A percentile compares a stretch with the other conserved stretches of the same genome.
These are phyloP conservation scores for Micronycteris hirsuta DNA, from an alignment of 2,113 vertebrate species.

Conservation along the genomic window DNA sequence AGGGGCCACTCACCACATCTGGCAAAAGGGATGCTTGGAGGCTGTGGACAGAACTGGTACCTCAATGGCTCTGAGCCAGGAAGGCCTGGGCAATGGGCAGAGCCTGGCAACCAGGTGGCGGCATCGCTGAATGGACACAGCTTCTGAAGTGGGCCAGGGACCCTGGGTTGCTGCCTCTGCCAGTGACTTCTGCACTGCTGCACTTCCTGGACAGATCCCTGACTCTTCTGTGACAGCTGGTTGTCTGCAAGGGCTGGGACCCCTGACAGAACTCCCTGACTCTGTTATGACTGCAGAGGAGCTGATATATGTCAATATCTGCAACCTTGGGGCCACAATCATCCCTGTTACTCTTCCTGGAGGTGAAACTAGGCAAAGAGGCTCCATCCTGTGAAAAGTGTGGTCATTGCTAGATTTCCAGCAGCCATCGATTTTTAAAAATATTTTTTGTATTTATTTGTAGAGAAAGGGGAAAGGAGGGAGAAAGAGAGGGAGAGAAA, in stretches of 20 bases:
- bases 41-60: background rate
- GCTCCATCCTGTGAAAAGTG: conserved; percentile 89
- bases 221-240: conserved; percentile 93
- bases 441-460: no score
- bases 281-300: conserved; percentile 88
- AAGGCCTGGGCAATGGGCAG: background rate
- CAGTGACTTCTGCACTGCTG: background rate
- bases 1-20: background rate
- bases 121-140: background rate
- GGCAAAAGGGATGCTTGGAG: background rate
- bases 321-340: conserved; percentile 90
- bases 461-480: no score
- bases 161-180: background rate
- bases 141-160: background rate
- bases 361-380: conserved; percentile 90
- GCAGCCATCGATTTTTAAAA: background rate
- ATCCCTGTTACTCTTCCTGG: conserved; percentile 92
- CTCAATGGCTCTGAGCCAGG: background rate
- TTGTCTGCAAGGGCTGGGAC: conserved; percentile 91
- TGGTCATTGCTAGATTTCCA: conserved; percentile 78
- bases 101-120: background rate
- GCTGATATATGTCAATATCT: conserved; percentile 91
- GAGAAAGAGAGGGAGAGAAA: no score
- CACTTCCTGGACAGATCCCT: conserved; percentile 94
- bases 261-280: conserved; percentile 88